Percentiles rank a stretch among this genome's conserved stretches.
Conservation (phyloP, 2,113 vertebrate species). For the Neotragus moschatus region DNA sequence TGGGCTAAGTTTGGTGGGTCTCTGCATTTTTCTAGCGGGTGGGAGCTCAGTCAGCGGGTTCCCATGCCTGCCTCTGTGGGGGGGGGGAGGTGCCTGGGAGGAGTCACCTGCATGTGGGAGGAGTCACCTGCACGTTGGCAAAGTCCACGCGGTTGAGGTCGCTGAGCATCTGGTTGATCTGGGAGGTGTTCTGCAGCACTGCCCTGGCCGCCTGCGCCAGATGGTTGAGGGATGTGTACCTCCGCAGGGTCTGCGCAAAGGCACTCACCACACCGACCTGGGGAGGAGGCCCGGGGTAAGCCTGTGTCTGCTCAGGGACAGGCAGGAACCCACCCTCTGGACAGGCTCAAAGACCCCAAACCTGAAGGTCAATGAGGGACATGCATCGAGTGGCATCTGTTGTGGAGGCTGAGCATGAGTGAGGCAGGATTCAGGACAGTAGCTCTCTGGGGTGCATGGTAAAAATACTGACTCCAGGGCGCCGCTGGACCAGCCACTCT, state of each 20-base stretch:
- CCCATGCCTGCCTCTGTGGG: background rate
- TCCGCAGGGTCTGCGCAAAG: constrained; percentile 93
- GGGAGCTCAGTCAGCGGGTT: background rate
- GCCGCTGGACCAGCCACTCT: background rate
- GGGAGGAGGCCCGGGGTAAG: background rate
- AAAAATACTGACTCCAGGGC: background rate
- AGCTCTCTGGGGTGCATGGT: background rate
- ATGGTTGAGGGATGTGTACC: constrained; percentile 98
- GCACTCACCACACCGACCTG: constrained; percentile 96
- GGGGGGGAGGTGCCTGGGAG: accelerated
- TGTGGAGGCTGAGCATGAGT: accelerated
- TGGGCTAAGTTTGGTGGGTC: background rate
- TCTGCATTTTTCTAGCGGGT: background rate
- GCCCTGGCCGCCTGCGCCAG: constrained; percentile 95
- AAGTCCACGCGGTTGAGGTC: constrained; percentile 99
- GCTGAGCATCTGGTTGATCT: constrained; percentile 99
- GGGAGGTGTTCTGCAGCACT: constrained; percentile 97
- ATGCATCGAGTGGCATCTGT: accelerated
- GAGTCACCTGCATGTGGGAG: accelerated
- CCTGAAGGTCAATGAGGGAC: background rate
- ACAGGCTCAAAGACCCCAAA: background rate
- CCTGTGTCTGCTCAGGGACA: background rate
- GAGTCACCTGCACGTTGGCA: constrained; percentile 93
- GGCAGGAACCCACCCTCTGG: background rate
- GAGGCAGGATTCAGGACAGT: background rate